A percentile compares a stretch with the other conserved stretches of the same genome.
phyloP scores from a whole-genome alignment of 2,797 vertebrate species.

The Sternotherus odoratus region DNA sequence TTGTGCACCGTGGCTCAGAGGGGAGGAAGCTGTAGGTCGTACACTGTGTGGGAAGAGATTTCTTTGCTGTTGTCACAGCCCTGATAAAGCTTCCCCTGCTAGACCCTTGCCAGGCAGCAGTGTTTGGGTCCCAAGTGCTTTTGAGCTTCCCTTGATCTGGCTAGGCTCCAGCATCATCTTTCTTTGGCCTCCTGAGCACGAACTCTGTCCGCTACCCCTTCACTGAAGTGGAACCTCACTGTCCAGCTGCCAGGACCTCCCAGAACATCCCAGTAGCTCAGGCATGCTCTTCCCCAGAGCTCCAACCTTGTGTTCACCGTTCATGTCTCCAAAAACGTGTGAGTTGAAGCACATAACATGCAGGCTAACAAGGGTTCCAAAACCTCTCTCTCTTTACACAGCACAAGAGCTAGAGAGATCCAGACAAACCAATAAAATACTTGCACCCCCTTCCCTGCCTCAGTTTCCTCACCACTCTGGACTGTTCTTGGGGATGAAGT shows the following conservation, averaged over 20 bases:
- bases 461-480: not conserved
- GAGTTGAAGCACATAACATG: not conserved
- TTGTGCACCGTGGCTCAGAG: not conserved
- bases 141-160: not conserved
- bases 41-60: fast-evolving
- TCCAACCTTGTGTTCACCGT: not conserved
- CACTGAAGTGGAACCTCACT: not conserved
- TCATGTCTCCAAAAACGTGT: not conserved
- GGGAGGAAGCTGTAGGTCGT: fast-evolving
- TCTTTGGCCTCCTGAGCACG: not conserved
- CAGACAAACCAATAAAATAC: not conserved
- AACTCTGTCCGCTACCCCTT: not conserved
- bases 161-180: not conserved
- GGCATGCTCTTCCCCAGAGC: not conserved
- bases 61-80: not conserved
- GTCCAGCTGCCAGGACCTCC: not conserved
- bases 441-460: not conserved
- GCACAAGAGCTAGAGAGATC: not conserved
- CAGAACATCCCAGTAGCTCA: not conserved
- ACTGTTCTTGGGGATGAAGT: not conserved
- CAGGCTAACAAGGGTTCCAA: not conserved
- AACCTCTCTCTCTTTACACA: not conserved
- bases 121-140: not conserved
- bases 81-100: not conserved
- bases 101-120: not conserved